Evolutionary conservation across 2,113 vertebrate genomes (phyloP).

Genomic region (Stigmatopora argus): DNA sequence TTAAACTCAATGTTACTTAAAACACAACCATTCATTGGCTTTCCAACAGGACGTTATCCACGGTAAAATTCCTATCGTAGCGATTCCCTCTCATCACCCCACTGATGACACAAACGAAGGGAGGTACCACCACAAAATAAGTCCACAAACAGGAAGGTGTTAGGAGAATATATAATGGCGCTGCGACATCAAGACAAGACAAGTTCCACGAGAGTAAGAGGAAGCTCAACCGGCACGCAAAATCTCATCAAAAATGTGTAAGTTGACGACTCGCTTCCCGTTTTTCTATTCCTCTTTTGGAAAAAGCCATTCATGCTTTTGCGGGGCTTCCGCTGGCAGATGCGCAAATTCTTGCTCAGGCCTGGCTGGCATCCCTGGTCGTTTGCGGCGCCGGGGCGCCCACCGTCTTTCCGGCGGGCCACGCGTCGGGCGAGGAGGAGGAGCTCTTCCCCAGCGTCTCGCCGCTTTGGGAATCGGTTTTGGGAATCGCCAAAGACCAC

Average conservation of each 20-base stretch:
- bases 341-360: constrained; percentile 4
- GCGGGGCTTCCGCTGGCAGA: constrained; percentile 27
- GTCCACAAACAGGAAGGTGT: constrained; percentile 16
- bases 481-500: neutral
- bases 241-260: constrained; percentile 42
- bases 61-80: too few relatives aligned
- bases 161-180: constrained; percentile 53
- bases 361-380: constrained; percentile 23
- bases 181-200: neutral
- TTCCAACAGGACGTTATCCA: too few relatives aligned
- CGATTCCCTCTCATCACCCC: too few relatives aligned
- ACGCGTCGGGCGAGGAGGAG: constrained; percentile 50
- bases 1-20: too few relatives aligned
- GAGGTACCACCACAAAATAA: neutral
- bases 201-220: constrained; percentile 19
- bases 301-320: constrained; percentile 11
- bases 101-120: neutral
- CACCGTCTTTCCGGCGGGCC: constrained; percentile 14
- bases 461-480: constrained; percentile 11
- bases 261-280: constrained; percentile 29
- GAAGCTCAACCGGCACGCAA: constrained; percentile 22
- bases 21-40: too few relatives aligned
- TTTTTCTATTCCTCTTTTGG: constrained; percentile 26
- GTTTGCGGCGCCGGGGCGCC: constrained; percentile 7
- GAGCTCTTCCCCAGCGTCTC: neutral